A percentile compares a stretch with the other conserved stretches of the same genome.
Evolutionary conservation across 2,797 vertebrate species (phyloP).

Genomic region (Nannoperca obscura): DNA sequence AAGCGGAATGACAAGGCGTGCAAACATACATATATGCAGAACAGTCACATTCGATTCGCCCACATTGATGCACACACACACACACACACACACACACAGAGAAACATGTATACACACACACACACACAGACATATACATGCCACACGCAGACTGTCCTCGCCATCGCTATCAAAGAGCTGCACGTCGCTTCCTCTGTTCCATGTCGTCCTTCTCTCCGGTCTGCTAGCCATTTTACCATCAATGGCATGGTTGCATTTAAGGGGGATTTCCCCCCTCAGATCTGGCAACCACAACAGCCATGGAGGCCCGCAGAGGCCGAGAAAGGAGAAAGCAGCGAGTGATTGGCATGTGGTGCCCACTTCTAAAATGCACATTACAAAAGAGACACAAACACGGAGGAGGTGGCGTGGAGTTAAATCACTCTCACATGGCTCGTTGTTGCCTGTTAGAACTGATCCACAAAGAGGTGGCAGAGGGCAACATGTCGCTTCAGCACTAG

Average conservation of each 20-base stretch:
- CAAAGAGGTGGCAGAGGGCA: conserved; percentile 10
- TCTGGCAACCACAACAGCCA: conserved; percentile 71
- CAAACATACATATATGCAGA: conserved; percentile 60
- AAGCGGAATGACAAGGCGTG: conserved; percentile 70
- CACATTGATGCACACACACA: conserved; percentile 55
- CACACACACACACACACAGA: conserved; percentile 49
- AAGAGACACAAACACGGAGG: conserved; percentile 47
- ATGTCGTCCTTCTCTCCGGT: conserved; percentile 52
- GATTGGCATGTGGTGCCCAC: conserved; percentile 61
- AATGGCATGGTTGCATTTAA: conserved; percentile 68
- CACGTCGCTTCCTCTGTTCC: conserved; percentile 59
- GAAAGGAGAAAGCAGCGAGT: conserved; percentile 70
- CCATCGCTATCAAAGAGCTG: conserved; percentile 61
- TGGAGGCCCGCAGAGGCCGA: conserved; percentile 41
- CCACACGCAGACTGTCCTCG: conserved; percentile 60
- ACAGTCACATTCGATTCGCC: conserved; percentile 50
- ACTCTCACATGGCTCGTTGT: conserved; percentile 53
- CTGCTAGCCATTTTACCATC: conserved; percentile 74
- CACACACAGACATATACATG: conserved; percentile 59
- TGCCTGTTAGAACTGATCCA: conserved; percentile 27
- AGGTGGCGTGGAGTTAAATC: conserved; percentile 38
- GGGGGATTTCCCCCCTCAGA: conserved; percentile 67
- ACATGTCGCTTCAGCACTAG: not conserved
- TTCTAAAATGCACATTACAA: conserved; percentile 45
- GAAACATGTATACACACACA: conserved; percentile 14